phyloP scores from a whole-genome alignment of 2,797 vertebrate species.

The Pseudochaenichthys georgianus region DNA sequence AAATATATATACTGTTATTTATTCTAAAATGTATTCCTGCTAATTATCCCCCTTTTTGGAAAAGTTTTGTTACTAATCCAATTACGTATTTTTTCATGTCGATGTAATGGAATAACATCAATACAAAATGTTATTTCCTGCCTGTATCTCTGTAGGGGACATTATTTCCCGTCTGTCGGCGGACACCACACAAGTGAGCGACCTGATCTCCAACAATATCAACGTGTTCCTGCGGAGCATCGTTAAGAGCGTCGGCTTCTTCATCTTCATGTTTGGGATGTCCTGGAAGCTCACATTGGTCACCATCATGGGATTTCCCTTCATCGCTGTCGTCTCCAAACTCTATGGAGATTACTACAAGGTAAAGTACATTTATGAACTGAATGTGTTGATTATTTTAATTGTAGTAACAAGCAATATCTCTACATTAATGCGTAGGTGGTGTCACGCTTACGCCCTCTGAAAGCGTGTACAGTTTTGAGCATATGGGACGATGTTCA shows the following conservation, averaged over 20 bases:
- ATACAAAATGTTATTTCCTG: not conserved
- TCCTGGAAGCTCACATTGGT: slow-evolving; percentile 96
- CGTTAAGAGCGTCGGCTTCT: slow-evolving; percentile 90
- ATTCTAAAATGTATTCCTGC: too few species aligned
- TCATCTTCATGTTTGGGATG: slow-evolving; percentile 94
- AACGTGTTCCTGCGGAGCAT: slow-evolving; percentile 92
- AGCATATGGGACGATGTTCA: too few species aligned
- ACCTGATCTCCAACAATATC: slow-evolving; percentile 94
- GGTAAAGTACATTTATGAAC: slow-evolving; percentile 70
- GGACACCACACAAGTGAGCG: slow-evolving; percentile 96
- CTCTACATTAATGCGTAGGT: too few species aligned
- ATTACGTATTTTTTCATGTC: too few species aligned
- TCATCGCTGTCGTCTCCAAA: slow-evolving; percentile 91
- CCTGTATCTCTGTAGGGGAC: slow-evolving; percentile 84
- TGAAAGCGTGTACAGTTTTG: too few species aligned
- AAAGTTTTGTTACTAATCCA: too few species aligned
- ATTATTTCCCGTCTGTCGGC: slow-evolving; percentile 95
- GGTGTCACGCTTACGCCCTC: too few species aligned
- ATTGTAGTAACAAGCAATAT: not conserved
- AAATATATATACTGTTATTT: not conserved
- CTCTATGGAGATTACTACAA: slow-evolving; percentile 96
- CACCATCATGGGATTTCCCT: slow-evolving; percentile 95
- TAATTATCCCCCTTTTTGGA: too few species aligned
- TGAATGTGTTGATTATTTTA: not conserved
- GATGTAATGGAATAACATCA: too few species aligned